phyloP scores from a whole-genome alignment of 2,888 invertebrate species.

The Amblyjoppa fuscipennis region DNA sequence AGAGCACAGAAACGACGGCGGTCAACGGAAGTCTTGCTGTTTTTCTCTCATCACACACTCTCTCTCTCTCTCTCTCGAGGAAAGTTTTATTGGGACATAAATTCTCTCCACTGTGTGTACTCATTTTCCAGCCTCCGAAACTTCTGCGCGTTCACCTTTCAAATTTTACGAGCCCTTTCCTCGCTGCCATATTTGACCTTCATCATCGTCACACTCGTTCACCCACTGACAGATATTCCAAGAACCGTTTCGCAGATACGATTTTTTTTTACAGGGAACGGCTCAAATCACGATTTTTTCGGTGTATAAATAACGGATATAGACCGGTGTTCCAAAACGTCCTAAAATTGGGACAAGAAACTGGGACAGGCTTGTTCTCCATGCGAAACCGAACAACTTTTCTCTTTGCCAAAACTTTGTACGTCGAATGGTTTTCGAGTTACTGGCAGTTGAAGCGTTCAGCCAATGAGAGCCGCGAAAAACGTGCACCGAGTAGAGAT shows the following conservation, averaged over 20 bases:
- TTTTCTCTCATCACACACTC: conserved; percentile 44
- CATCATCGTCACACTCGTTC: conserved; percentile 1
- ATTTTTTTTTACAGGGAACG: background rate
- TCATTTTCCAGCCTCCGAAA: conserved; percentile 18
- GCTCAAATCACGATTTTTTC: background rate
- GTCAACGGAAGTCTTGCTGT: conserved; percentile 58
- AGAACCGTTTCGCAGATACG: background rate
- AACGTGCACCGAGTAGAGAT: background rate
- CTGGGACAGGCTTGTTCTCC: background rate
- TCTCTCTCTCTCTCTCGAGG: conserved; percentile 29
- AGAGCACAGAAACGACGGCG: conserved; percentile 38
- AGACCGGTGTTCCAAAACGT: background rate
- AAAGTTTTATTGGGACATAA: conserved; percentile 72
- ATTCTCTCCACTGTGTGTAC: conserved; percentile 57
- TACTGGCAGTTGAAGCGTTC: background rate
- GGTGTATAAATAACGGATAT: background rate
- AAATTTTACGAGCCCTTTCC: conserved; percentile 51
- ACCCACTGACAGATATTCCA: background rate
- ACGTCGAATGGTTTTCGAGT: background rate
- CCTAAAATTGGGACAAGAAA: background rate
- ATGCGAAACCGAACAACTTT: background rate
- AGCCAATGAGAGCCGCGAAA: background rate
- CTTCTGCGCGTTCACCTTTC: background rate
- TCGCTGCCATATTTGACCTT: conserved; percentile 20
- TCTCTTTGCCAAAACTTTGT: background rate